Conservation (phyloP, 2,113 vertebrate genomes). For the Lathamus discolor region DNA sequence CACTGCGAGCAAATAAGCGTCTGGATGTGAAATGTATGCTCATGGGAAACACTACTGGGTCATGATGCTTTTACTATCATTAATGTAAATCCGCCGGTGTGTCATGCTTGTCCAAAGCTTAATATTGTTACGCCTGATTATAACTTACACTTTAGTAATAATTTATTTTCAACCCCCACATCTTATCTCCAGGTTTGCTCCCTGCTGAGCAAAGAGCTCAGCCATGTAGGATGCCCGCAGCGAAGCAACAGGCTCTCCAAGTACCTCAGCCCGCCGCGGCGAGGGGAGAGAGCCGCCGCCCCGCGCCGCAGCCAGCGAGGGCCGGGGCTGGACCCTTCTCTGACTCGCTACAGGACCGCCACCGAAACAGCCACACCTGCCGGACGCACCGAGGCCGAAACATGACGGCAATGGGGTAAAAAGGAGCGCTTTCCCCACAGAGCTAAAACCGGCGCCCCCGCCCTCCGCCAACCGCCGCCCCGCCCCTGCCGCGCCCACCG, state of each 20-base stretch:
- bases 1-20: background rate
- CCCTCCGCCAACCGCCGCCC: too few species aligned
- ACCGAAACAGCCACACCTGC: background rate
- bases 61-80: rapidly evolving
- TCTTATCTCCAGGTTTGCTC: background rate
- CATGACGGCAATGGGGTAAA: rapidly evolving
- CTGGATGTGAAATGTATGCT: rapidly evolving
- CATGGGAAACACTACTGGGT: rapidly evolving
- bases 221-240: background rate
- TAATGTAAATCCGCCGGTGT: rapidly evolving
- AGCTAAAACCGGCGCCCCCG: rapidly evolving
- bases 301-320: background rate
- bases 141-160: background rate
- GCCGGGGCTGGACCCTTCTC: background rate
- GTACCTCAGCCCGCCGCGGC: background rate
- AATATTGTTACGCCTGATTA: background rate
- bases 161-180: background rate
- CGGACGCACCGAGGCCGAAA: too few species aligned
- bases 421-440: rapidly evolving
- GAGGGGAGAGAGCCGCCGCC: background rate
- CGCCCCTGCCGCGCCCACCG: too few species aligned
- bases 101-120: background rate
- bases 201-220: background rate
- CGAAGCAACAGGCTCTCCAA: background rate
- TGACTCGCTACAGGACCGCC: rapidly evolving